Conservation (phyloP, 1,140 invertebrate species). For the Drosophila miranda region DNA sequence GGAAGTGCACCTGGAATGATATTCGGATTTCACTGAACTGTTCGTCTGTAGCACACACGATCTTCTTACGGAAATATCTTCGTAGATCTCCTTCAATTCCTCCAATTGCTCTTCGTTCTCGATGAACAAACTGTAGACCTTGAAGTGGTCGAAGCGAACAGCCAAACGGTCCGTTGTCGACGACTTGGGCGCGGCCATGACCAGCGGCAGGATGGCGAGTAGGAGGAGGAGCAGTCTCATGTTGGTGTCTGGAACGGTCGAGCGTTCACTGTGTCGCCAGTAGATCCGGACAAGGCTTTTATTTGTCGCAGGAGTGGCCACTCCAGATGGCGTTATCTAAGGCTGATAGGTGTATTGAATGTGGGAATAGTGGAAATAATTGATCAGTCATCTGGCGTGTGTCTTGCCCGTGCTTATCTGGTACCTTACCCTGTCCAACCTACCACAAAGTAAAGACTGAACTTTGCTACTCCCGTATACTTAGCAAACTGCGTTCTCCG, state of each 20-base stretch:
- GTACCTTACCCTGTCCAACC: constrained; percentile 6
- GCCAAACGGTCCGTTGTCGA: constrained; percentile 40
- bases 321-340: constrained; percentile 24
- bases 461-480: constrained; percentile 7
- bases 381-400: constrained; percentile 50
- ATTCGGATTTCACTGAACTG: background rate
- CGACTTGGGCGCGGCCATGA: constrained; percentile 31
- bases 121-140: constrained; percentile 57
- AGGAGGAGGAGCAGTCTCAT: constrained; percentile 38
- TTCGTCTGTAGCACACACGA: background rate
- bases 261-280: constrained; percentile 34
- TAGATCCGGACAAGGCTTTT: constrained; percentile 37
- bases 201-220: constrained; percentile 33
- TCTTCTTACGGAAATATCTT: constrained; percentile 40
- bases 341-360: constrained; percentile 20
- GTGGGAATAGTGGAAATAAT: background rate
- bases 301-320: constrained; percentile 37
- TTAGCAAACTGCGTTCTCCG: background rate
- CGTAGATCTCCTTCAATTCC: constrained; percentile 57
- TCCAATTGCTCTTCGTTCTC: constrained; percentile 53
- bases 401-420: constrained; percentile 28
- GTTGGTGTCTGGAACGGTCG: constrained; percentile 30
- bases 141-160: constrained; percentile 65
- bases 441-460: constrained; percentile 52
- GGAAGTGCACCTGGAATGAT: constrained; percentile 41